Percentiles rank a stretch among this genome's conserved stretches.
Evolutionary conservation across 2,888 invertebrate genomes (phyloP).

Genomic region (Brenthis hecate): DNA sequence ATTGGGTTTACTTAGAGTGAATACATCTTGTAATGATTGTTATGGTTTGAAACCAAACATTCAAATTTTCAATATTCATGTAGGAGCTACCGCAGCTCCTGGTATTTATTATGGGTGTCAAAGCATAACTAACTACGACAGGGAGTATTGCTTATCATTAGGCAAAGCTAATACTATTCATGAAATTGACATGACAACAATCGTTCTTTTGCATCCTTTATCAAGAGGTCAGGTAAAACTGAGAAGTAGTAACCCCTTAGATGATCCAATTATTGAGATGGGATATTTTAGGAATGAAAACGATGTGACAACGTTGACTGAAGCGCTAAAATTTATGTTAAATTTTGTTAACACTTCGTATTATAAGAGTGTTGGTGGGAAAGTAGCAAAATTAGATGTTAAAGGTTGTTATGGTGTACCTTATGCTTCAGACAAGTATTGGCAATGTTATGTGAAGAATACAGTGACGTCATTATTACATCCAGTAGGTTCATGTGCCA

Average conservation of each 20-base stretch:
- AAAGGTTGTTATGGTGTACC: conserved; percentile 75
- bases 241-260: conserved; percentile 56
- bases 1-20: conserved; percentile 55
- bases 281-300: conserved; percentile 58
- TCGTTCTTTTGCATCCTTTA: conserved; percentile 60
- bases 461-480: conserved; percentile 83
- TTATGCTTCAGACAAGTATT: conserved; percentile 83
- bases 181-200: conserved; percentile 52
- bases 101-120: conserved; percentile 50
- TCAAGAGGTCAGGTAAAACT: conserved; percentile 64
- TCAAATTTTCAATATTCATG: conserved; percentile 61
- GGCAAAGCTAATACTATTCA: conserved; percentile 52
- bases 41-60: conserved; percentile 53
- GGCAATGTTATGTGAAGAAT: conserved; percentile 83
- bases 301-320: conserved; percentile 52
- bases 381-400: conserved; percentile 57
- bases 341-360: conserved; percentile 56
- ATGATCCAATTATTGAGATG: conserved; percentile 61
- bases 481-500: conserved; percentile 75
- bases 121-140: conserved; percentile 48
- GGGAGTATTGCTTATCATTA: conserved; percentile 51
- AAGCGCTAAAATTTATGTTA: conserved; percentile 58
- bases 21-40: conserved; percentile 37
- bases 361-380: conserved; percentile 52
- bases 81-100: conserved; percentile 59